phyloP scores from a whole-genome alignment of 2,113 vertebrate species.

The Lota lota region DNA sequence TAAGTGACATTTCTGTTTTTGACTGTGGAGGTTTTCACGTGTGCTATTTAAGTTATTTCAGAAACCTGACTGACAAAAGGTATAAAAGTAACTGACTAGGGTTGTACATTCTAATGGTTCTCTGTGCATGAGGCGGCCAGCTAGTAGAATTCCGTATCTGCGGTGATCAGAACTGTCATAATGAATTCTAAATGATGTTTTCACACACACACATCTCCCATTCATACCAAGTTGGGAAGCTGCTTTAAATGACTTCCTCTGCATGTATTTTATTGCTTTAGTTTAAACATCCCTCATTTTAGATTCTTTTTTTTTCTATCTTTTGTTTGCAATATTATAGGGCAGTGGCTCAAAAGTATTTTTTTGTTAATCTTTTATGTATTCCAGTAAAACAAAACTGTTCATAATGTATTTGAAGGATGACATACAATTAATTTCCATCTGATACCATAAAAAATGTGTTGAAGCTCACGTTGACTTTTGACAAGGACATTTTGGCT shows the following conservation, averaged over 20 bases:
- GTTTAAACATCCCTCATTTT: background rate
- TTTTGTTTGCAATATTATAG: background rate
- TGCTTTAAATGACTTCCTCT: slow-evolving; percentile 15
- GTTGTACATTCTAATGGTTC: too few relatives aligned
- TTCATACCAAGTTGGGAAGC: slow-evolving; percentile 25
- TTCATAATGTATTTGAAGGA: too few relatives aligned
- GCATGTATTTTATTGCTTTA: slow-evolving; percentile 1
- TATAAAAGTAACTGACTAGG: slow-evolving; percentile 10
- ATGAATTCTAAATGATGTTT: slow-evolving; percentile 40
- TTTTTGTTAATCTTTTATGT: slow-evolving; percentile 5
- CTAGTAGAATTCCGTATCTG: slow-evolving; percentile 3
- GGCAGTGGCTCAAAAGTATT: background rate
- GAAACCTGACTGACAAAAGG: slow-evolving; percentile 47
- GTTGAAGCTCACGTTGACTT: too few relatives aligned
- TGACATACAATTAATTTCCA: too few relatives aligned
- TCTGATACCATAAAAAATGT: too few relatives aligned
- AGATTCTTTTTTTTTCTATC: background rate
- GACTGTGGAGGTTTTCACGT: slow-evolving; percentile 9
- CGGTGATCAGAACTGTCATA: slow-evolving; percentile 33
- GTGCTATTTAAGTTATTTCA: slow-evolving; percentile 15
- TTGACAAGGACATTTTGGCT: too few relatives aligned
- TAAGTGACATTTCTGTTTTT: slow-evolving; percentile 3
- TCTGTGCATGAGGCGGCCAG: background rate
- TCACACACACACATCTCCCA: slow-evolving; percentile 37
- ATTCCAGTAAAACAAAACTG: too few relatives aligned